Evolutionary conservation across 2,113 vertebrate genomes (phyloP), one percentile per base, ranked within the genome.

Genomic region (Ophthalmolycus amberensis): DNA sequence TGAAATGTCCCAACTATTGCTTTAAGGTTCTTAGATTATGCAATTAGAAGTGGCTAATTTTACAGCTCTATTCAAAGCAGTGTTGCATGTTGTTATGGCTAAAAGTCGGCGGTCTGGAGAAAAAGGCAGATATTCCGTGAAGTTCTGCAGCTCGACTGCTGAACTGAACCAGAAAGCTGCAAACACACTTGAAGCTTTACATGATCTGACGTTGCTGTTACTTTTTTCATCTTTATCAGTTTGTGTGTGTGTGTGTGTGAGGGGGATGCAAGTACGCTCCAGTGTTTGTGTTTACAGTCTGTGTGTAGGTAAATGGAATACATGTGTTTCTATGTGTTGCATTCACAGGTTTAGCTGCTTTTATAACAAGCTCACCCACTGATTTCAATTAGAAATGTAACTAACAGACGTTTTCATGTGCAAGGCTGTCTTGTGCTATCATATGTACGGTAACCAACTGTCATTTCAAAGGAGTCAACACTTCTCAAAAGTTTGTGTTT

Each of bases 291-390:
- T 80, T 34, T 63, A 22, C 32, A 11, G 60, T 71, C 27, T 78
- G 52, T 80, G 77, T 71, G n/a, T 68, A 69, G 34, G 88, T 85
- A 78, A 77, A 81, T 71, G 54, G 27, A 29, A 7, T 56, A 29
- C 68, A 8, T 40, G 12, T 71, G 52, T 69, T 5, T 83, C 25
- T 64, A 14, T 88, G 82, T 73, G 56, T 85, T 66, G 37, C 9
- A 79, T 46, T 87, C 72, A 68, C 37, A 20, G 29, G 40, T 78
- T 85, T 29, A 25, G 22, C 86, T 59, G 72, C 88, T 75, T 80
- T 77, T 79, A 73, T 91, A 91, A 93, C 87, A 91, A 87, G 86
- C 89, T 90, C 87, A 85, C 92, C 88, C 90, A 87, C 90, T 88
- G 85, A 85, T 93, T 92, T 91, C 84, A 90, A 85, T 90, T 87